Evolutionary conservation across 2,113 vertebrate species (phyloP).

Genomic region (Albula goreensis): DNA sequence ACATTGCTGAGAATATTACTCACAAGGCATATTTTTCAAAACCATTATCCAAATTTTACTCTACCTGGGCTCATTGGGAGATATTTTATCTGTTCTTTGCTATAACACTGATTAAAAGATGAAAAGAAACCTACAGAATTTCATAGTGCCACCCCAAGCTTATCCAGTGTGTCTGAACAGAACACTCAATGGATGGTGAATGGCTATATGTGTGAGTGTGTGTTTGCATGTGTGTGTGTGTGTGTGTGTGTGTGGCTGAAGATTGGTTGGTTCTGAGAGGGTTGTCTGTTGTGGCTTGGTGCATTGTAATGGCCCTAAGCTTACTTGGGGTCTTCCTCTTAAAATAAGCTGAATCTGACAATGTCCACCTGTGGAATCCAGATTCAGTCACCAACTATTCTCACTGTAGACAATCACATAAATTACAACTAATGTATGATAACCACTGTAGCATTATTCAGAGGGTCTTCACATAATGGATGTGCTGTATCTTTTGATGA

Average conservation of each 20-base stretch:
- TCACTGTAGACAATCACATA: conserved; percentile 25
- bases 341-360: conserved; percentile 65
- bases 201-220: too few species aligned
- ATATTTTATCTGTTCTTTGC: not conserved
- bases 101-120: not conserved
- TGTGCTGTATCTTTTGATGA: not conserved
- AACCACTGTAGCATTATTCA: not conserved
- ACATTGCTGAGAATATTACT: not conserved
- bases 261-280: conserved; percentile 58
- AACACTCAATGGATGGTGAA: too few species aligned
- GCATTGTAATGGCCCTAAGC: conserved; percentile 72
- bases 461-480: not conserved
- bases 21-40: not conserved
- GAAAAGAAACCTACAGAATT: too few species aligned
- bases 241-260: too few species aligned
- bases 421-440: not conserved
- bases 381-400: conserved; percentile 14
- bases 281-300: conserved; percentile 67
- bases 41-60: not conserved
- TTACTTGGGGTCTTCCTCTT: conserved; percentile 60
- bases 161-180: too few species aligned
- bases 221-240: too few species aligned
- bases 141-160: too few species aligned
- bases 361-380: conserved; percentile 67
- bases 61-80: not conserved